Evolutionary conservation across 2,797 vertebrate species (phyloP).

Genomic region (Xenops minutus): DNA sequence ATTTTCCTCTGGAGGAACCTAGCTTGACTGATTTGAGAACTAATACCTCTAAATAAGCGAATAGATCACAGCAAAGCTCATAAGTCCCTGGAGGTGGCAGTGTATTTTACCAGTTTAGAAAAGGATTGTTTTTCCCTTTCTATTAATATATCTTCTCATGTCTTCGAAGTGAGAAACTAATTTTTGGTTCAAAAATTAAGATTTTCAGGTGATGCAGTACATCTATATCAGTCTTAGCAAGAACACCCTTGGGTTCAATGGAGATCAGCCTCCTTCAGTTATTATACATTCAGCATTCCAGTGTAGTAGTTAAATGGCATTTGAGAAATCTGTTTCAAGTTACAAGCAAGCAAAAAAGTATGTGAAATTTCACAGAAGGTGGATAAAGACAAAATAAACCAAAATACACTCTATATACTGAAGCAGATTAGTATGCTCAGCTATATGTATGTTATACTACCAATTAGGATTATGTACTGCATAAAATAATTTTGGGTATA

Average conservation of each 20-base stretch:
- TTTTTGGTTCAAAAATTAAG: not conserved
- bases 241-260: not conserved
- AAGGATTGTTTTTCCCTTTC: not conserved
- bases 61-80: not conserved
- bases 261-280: not conserved
- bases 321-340: not conserved
- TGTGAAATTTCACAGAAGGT: not conserved
- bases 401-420: not conserved
- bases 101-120: not conserved
- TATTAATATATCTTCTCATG: conserved; percentile 48
- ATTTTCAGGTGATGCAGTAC: not conserved
- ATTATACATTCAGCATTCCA: not conserved
- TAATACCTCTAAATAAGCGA: not conserved
- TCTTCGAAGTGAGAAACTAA: not conserved
- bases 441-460: not conserved
- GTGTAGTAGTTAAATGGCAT: not conserved
- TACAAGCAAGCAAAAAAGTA: not conserved
- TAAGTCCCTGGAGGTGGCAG: not conserved
- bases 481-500: conserved; percentile 16
- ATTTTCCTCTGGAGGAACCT: not conserved
- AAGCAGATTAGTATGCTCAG: not conserved
- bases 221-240: not conserved
- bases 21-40: not conserved
- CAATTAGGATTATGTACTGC: conserved; percentile 3
- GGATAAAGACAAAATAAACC: not conserved